Percentiles rank a stretch among this genome's conserved stretches.
phyloP scores from a whole-genome alignment of 2,113 vertebrate genomes.

The Agapornis roseicollis region DNA sequence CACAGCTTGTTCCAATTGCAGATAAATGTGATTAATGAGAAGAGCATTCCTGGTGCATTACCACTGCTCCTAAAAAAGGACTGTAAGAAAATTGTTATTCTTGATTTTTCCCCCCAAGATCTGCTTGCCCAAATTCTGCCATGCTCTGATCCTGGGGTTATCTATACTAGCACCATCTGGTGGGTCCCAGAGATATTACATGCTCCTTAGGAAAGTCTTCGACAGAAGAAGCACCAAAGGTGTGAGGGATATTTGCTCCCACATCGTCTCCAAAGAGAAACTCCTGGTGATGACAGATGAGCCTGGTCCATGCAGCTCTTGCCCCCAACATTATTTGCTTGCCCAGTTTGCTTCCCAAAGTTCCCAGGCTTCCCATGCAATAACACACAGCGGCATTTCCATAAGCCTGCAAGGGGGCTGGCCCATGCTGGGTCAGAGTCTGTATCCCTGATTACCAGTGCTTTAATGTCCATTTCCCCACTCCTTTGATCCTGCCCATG shows the following conservation, averaged over 20 bases:
- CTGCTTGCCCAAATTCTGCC: neutral
- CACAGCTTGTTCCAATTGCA: neutral
- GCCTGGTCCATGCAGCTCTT: neutral
- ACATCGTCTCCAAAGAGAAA: neutral
- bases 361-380: neutral
- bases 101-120: neutral
- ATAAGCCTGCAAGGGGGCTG: slow-evolving; percentile 28
- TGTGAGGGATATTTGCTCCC: neutral
- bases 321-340: neutral
- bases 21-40: neutral
- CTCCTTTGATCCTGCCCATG: slow-evolving; percentile 60
- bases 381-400: neutral
- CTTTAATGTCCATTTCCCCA: slow-evolving; percentile 59
- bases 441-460: slow-evolving; percentile 48
- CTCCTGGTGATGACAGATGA: neutral
- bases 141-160: neutral
- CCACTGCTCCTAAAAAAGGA: neutral
- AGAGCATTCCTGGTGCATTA: neutral
- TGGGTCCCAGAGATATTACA: slow-evolving; percentile 21
- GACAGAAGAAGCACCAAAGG: neutral
- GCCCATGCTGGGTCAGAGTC: slow-evolving; percentile 55
- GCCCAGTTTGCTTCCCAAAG: neutral
- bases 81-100: neutral
- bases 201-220: neutral
- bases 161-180: slow-evolving; percentile 40